phyloP scores from a whole-genome alignment of 2,113 vertebrate genomes.

The Petrocephalus zakoni region DNA sequence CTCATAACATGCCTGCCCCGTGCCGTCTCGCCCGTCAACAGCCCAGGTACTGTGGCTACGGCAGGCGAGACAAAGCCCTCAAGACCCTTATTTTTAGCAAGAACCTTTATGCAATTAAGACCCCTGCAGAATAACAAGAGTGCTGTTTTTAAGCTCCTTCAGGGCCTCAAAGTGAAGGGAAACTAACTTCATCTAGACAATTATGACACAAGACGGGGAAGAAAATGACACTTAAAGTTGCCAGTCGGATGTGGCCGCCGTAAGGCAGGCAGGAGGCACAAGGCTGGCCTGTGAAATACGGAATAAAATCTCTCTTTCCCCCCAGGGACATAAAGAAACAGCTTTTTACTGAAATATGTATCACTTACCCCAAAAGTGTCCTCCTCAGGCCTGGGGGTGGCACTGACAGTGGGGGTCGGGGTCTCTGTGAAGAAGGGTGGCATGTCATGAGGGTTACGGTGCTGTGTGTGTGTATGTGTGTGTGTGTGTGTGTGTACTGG shows the following conservation, averaged over 20 bases:
- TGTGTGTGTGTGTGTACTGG: background rate
- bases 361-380: conserved; percentile 90
- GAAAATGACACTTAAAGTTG: conserved; percentile 18
- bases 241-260: conserved; percentile 24
- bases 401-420: conserved; percentile 71
- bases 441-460: background rate
- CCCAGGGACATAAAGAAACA: background rate
- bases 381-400: conserved; percentile 81
- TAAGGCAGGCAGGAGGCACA: conserved; percentile 31
- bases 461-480: background rate
- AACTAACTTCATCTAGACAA: conserved; percentile 17
- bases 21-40: background rate
- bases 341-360: background rate
- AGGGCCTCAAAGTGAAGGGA: background rate
- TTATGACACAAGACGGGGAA: conserved; percentile 13
- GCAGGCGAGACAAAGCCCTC: background rate
- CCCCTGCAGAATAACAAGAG: background rate
- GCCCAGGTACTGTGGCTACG: background rate
- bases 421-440: conserved; percentile 5
- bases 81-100: conserved; percentile 6
- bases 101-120: conserved; percentile 24
- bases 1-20: background rate
- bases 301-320: conserved; percentile 26
- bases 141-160: background rate
- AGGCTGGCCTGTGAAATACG: conserved; percentile 17